Base-by-base conservation (phyloP, 2,113 vertebrate species). In the Rhea americana region DNA sequence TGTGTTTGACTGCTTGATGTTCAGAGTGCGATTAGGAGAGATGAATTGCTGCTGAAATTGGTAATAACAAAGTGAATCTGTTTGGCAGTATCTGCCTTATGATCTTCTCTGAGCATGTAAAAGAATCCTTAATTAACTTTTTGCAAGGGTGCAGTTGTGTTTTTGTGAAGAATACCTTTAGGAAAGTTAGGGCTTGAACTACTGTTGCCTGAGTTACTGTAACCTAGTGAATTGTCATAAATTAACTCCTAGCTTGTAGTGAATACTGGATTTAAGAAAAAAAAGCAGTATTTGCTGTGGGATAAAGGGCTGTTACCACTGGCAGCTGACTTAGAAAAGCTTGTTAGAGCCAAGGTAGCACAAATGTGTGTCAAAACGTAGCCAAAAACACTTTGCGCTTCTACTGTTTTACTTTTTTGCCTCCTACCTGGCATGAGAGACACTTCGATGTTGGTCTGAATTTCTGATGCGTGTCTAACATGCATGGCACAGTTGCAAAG, bases 31-130 rank as follows among this genome's bases (percentile, higher is more conserved):
- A 93, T 92, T 94, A 86, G 45, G 55, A 61, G 90, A 89, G 87
- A 67, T 19, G 72, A 94, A 85, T 92, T 87, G 75, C 78, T 94
- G 11, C 91, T 94, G 81, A 87, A 94, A 89, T 87, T 73, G 93
- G 92, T 91, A 91, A 89, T 89, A 92, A 84, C 61, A 93, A 81
- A 80, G 77, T 62, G 91, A 95, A 93, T 91, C 91, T 85, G 93
- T 94, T 83, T 93, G 90, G 65, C 93, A 75, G 78, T 79, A 90
- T 87, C 85, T 77, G 65, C 79, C 83, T 62, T 94, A 37, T 95
- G 93, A 91, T 94, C 87, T 95, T 91, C 82, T 76, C 81, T 28
- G 35, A 85, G 74, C 87, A 85, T 71, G 88, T 86, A 76, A 65
- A 90, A 85, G 73, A 51, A 90, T 77, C 39, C 71, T 92, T 96